phyloP scores from a whole-genome alignment of 2,888 invertebrate species.

The Trissolcus brochymenae region DNA sequence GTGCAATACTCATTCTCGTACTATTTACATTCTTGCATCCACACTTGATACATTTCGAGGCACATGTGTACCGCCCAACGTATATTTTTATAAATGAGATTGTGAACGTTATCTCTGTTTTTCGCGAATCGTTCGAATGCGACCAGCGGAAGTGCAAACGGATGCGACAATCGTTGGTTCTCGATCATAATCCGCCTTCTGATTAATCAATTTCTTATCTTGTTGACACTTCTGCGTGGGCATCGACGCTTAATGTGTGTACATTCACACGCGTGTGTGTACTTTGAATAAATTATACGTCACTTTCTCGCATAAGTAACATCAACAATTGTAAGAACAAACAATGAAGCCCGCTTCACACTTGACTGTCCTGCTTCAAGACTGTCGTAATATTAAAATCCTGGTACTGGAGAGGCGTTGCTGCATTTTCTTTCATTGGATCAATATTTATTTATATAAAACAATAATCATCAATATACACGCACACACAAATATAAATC shows the following conservation, averaged over 20 bases:
- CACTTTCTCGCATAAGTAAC: constrained; percentile 61
- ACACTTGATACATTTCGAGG: constrained; percentile 35
- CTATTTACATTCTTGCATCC: constrained; percentile 46
- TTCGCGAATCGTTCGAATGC: constrained; percentile 7
- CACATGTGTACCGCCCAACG: constrained; percentile 30
- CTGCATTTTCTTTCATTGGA: constrained; percentile 8
- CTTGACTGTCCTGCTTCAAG: constrained; percentile 58
- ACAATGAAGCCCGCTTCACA: constrained; percentile 70
- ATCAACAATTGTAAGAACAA: constrained; percentile 66
- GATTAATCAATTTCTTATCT: constrained; percentile 38
- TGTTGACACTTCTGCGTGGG: constrained; percentile 34
- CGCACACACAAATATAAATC: constrained; percentile 20
- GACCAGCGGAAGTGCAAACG: constrained; percentile 28
- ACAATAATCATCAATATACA: neutral
- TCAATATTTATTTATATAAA: constrained; percentile 3
- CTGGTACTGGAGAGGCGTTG: constrained; percentile 47
- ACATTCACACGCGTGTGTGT: constrained; percentile 21
- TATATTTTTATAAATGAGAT: constrained; percentile 13
- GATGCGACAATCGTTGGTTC: constrained; percentile 1
- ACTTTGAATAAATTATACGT: constrained; percentile 48
- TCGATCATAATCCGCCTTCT: constrained; percentile 29
- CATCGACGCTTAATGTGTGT: constrained; percentile 14
- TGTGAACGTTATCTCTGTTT: constrained; percentile 7
- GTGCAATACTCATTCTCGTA: constrained; percentile 44
- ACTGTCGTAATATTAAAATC: constrained; percentile 35